Conservation (phyloP, 2,888 invertebrate species). For the Neoaliturus tenellus region DNA sequence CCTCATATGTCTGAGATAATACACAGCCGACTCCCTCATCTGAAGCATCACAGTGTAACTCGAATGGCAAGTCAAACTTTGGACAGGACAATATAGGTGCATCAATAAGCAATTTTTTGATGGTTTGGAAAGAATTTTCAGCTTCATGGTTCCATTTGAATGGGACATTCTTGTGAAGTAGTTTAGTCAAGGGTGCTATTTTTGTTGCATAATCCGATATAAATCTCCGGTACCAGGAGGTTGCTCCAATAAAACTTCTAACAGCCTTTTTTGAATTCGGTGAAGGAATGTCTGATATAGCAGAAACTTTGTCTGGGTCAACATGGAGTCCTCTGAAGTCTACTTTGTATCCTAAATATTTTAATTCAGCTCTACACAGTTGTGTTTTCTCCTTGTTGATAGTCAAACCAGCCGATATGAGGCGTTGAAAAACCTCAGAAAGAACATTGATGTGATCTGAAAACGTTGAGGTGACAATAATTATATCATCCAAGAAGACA, state of each 20-base stretch:
- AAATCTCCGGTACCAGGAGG: neutral
- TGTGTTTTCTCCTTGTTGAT: too few relatives aligned
- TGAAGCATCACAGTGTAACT: neutral
- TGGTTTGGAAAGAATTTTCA: neutral
- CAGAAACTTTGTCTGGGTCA: constrained; percentile 12
- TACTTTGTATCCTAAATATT: constrained; percentile 54
- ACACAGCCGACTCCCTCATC: constrained; percentile 54
- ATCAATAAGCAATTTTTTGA: neutral
- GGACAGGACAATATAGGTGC: neutral
- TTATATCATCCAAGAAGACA: constrained; percentile 57
- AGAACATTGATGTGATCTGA: constrained; percentile 48
- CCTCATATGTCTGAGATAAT: constrained; percentile 62
- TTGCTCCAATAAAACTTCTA: too few relatives aligned
- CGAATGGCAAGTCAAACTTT: neutral
- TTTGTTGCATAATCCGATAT: neutral
- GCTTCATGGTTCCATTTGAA: too few relatives aligned
- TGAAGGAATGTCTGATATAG: neutral
- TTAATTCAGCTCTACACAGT: constrained; percentile 54
- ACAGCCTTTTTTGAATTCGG: neutral
- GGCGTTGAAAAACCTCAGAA: constrained; percentile 43
- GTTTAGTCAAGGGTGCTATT: too few relatives aligned
- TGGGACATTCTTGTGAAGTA: too few relatives aligned
- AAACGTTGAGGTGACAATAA: constrained; percentile 55
- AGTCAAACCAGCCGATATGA: neutral
- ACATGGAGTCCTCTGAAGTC: neutral